Conservation (phyloP, 2,888 invertebrate genomes). For the Thecophora atra region DNA sequence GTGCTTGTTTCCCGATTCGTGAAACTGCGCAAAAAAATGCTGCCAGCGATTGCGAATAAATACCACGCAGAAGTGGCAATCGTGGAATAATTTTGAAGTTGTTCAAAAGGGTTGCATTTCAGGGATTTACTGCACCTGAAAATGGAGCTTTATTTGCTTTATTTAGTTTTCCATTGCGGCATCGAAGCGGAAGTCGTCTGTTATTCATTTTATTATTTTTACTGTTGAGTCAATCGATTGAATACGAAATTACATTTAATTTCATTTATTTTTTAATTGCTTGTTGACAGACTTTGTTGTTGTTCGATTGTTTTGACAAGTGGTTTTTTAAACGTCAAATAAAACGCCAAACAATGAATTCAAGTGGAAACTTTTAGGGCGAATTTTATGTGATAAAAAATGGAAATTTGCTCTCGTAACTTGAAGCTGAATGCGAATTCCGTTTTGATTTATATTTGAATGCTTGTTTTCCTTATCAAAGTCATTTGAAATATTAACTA, state of each 20-base stretch:
- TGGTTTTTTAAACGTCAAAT: too few relatives aligned
- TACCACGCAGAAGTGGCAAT: neutral
- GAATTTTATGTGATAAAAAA: too few relatives aligned
- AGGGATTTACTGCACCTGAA: neutral
- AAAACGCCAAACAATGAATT: too few relatives aligned
- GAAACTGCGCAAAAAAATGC: too few relatives aligned
- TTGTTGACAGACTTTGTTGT: slow-evolving; percentile 18
- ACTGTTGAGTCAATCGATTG: slow-evolving; percentile 27
- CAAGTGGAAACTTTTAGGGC: too few relatives aligned
- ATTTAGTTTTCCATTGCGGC: neutral
- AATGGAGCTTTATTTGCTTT: neutral
- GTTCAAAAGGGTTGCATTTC: neutral
- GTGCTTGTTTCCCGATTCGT: too few relatives aligned
- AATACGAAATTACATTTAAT: neutral
- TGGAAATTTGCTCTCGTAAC: too few relatives aligned
- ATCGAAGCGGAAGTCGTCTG: neutral
- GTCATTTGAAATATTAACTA: slow-evolving; percentile 19
- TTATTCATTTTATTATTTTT: slow-evolving; percentile 21
- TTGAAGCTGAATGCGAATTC: too few relatives aligned
- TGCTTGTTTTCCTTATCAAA: neutral
- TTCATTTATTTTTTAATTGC: slow-evolving; percentile 9
- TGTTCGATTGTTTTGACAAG: neutral
- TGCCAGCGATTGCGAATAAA: too few relatives aligned
- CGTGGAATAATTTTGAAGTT: neutral
- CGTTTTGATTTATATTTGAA: too few relatives aligned